Conservation (phyloP, 2,797 vertebrate species). For the Tapirus indicus region DNA sequence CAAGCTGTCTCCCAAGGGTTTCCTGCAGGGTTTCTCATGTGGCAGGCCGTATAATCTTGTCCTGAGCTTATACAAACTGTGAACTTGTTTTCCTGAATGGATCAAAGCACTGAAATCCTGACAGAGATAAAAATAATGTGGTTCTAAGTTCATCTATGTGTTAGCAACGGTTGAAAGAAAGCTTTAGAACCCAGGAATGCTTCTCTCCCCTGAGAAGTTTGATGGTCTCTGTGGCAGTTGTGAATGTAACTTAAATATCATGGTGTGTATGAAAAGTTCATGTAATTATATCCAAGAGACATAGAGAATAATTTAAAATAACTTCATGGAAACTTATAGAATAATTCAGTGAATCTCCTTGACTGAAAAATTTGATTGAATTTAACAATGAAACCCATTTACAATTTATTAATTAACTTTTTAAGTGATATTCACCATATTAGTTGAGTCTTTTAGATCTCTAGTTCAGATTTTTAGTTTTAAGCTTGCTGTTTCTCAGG, state of each 20-base stretch:
- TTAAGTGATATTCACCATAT: background rate
- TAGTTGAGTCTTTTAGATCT: slow-evolving; percentile 4
- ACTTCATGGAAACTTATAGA: background rate
- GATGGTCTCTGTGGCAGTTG: slow-evolving; percentile 44
- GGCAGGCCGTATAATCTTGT: background rate
- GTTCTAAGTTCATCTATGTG: slow-evolving; percentile 50
- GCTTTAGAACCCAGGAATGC: background rate
- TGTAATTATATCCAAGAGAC: slow-evolving; percentile 19
- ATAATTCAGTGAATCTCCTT: background rate
- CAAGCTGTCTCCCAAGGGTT: background rate
- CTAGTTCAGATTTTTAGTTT: slow-evolving; percentile 52
- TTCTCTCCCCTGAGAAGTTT: background rate
- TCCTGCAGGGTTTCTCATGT: background rate
- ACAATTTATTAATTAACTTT: slow-evolving; percentile 17
- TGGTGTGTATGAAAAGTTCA: background rate
- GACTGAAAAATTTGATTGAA: background rate
- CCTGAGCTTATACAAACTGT: slow-evolving; percentile 49
- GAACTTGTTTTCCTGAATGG: slow-evolving; percentile 74
- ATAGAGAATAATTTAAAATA: background rate
- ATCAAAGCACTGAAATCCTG: slow-evolving; percentile 66
- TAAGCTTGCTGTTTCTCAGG: background rate
- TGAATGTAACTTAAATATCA: slow-evolving; percentile 7
- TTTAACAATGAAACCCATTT: background rate
- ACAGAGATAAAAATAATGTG: slow-evolving; percentile 61
- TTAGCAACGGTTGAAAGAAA: slow-evolving; percentile 42